Conservation (phyloP, 1,140 invertebrate genomes). For the Leptinotarsa defecta region DNA sequence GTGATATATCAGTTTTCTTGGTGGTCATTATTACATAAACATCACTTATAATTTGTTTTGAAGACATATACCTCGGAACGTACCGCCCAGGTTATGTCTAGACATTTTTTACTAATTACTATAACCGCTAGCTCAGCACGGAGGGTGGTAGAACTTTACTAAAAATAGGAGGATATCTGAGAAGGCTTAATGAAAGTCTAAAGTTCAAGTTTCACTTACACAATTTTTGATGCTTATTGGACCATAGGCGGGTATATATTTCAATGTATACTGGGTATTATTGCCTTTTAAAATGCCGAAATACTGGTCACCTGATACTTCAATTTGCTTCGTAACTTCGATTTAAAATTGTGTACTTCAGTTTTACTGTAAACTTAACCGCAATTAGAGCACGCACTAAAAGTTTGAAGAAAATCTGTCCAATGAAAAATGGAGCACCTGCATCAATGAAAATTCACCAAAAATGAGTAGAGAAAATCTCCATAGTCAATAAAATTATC, state of each 20-base stretch:
- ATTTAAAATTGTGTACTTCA: too few relatives aligned
- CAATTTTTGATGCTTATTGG: not conserved
- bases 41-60: slow-evolving; percentile 7
- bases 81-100: slow-evolving; percentile 27
- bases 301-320: too few relatives aligned
- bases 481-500: too few relatives aligned
- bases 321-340: too few relatives aligned
- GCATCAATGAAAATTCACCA: too few relatives aligned
- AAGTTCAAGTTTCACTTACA: not conserved
- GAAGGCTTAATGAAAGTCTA: not conserved
- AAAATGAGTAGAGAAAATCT: too few relatives aligned
- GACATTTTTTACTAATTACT: slow-evolving; percentile 33
- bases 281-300: too few relatives aligned
- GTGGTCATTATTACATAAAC: slow-evolving; percentile 3
- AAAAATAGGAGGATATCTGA: slow-evolving; percentile 27
- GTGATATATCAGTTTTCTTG: slow-evolving; percentile 1
- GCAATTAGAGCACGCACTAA: too few relatives aligned
- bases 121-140: slow-evolving; percentile 19
- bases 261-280: not conserved
- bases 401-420: too few relatives aligned
- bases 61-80: not conserved
- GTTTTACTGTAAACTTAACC: too few relatives aligned
- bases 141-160: slow-evolving; percentile 16
- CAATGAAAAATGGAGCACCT: too few relatives aligned
- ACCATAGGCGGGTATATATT: not conserved